Evolutionary conservation across 2,797 vertebrate species (phyloP).

Genomic region (Orientallactaga sibirica): DNA sequence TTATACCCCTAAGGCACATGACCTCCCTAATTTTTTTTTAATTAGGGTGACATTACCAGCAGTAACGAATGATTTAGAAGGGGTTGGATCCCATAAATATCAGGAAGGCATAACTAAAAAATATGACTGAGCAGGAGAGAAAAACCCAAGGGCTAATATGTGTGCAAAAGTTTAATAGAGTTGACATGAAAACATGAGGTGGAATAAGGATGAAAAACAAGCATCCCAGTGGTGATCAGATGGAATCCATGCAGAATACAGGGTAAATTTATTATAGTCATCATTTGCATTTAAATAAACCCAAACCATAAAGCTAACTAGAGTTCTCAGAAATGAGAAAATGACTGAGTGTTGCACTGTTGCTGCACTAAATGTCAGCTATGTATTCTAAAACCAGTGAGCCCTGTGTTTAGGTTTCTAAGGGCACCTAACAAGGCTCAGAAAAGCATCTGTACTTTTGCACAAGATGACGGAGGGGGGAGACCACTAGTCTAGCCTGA

Average conservation of each 20-base stretch:
- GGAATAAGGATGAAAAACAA: background rate
- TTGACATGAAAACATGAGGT: background rate
- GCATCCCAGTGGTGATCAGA: background rate
- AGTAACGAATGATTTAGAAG: constrained; percentile 3
- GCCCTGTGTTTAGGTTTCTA: background rate
- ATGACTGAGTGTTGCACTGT: background rate
- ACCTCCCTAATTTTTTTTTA: too few species aligned
- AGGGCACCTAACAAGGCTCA: background rate
- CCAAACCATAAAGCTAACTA: background rate
- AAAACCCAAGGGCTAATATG: background rate
- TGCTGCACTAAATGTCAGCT: background rate
- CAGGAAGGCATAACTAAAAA: background rate
- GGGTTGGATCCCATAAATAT: background rate
- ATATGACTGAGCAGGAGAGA: background rate
- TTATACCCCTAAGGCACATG: too few species aligned
- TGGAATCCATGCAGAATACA: background rate
- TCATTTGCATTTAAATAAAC: constrained; percentile 24
- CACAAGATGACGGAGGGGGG: background rate
- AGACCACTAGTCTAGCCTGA: background rate
- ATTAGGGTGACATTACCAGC: background rate
- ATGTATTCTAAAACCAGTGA: background rate
- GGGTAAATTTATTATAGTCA: background rate
- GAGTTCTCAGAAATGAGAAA: background rate
- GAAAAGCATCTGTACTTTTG: background rate
- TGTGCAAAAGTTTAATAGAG: background rate